Conservation (phyloP, 2,888 invertebrate species). For the Cenopis cana region DNA sequence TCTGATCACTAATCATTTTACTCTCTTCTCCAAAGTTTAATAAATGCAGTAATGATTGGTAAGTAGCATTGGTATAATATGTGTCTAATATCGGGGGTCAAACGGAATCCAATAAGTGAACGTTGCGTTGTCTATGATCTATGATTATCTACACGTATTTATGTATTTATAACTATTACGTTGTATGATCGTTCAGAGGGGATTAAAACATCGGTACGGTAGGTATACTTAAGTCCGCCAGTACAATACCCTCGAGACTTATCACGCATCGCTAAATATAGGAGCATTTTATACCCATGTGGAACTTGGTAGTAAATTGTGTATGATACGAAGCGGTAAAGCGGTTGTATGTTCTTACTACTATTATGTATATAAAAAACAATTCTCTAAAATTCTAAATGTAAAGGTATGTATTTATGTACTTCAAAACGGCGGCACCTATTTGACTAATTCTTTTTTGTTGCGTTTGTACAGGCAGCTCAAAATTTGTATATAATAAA, state of each 20-base stretch:
- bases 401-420: no score
- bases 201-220: conserved; percentile 34
- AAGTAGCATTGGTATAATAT: not conserved
- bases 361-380: no score
- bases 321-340: conserved; percentile 32
- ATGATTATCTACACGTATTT: not conserved
- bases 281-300: conserved; percentile 65
- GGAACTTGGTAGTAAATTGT: conserved; percentile 48
- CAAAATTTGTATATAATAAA: no score
- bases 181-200: not conserved
- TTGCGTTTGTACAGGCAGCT: no score
- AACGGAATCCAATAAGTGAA: conserved; percentile 14
- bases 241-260: conserved; percentile 59
- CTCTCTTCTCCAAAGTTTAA: no score
- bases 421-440: no score
- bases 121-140: no score
- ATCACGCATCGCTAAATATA: conserved; percentile 70
- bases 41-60: not conserved
- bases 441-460: no score
- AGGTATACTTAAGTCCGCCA: conserved; percentile 17
- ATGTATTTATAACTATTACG: not conserved
- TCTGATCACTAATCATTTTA: no score
- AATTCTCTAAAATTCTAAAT: no score
- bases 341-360: not conserved
- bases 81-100: no score